Percentiles rank a stretch among this genome's conserved stretches.
These are phyloP conservation scores for Mesaphorura yosii DNA, from an alignment of 1,140 invertebrate species.

Conservation along the genomic window DNA sequence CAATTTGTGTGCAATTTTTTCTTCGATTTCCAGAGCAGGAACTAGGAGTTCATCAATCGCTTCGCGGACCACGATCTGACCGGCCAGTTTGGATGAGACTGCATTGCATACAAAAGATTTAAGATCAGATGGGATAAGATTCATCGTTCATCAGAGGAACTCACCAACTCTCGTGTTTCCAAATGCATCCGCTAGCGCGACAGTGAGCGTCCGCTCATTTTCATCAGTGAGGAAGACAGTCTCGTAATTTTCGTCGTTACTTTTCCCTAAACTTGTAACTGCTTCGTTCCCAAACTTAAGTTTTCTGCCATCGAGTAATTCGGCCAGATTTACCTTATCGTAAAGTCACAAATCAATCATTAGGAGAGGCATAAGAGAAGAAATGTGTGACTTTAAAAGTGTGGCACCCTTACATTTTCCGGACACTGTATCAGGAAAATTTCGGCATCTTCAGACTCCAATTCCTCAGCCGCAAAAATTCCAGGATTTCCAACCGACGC, in stretches of 20 bases:
- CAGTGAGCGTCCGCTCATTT: not conserved
- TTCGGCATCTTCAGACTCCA: constrained; percentile 12
- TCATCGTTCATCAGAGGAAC: not conserved
- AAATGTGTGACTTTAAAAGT: no score
- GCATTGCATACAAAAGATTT: constrained; percentile 1
- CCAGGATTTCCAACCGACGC: not conserved
- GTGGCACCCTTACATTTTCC: constrained; percentile 20
- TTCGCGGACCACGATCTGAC: constrained; percentile 16
- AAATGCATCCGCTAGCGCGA: constrained; percentile 1
- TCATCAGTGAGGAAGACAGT: not conserved
- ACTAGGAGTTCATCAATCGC: constrained; percentile 9
- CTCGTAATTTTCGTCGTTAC: not conserved
- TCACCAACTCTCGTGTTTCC: constrained; percentile 11
- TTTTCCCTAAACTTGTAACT: not conserved
- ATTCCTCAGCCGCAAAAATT: constrained; percentile 11
- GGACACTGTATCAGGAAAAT: constrained; percentile 27
- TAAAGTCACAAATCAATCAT: no score
- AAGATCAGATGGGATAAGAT: not conserved
- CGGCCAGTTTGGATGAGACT: constrained; percentile 19
- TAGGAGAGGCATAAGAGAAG: no score
- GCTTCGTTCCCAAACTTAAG: constrained; percentile 5
- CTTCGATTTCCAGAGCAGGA: not conserved
- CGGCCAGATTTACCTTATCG: constrained; percentile 9
- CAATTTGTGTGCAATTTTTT: constrained; percentile 1
- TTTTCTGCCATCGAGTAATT: constrained; percentile 18